These are phyloP conservation scores for Drosophila parabipectinata DNA, from an alignment of 1,140 invertebrate species.

Conservation along the genomic window DNA sequence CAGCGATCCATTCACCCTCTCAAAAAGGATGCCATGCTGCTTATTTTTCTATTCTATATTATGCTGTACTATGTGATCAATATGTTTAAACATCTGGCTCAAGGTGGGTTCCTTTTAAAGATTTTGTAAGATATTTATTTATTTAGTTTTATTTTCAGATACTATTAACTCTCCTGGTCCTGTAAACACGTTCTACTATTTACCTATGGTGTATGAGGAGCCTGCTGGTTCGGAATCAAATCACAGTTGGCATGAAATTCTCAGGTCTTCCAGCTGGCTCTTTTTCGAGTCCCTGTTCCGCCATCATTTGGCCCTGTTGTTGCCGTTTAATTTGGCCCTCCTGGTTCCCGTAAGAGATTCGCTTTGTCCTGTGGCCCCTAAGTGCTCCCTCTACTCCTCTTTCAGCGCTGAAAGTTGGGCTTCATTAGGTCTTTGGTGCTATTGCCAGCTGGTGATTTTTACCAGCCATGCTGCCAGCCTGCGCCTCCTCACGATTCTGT, in stretches of 20 bases:
- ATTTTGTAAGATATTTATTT: too few species aligned
- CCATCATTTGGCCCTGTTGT: slow-evolving; percentile 58
- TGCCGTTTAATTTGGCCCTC: slow-evolving; percentile 53
- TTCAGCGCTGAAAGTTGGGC: slow-evolving; percentile 51
- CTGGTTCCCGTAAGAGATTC: slow-evolving; percentile 48
- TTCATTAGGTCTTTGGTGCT: slow-evolving; percentile 54
- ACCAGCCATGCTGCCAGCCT: too few species aligned
- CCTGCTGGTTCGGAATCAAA: neutral
- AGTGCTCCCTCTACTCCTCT: neutral
- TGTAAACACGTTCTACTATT: slow-evolving; percentile 58
- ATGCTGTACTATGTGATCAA: slow-evolving; percentile 57
- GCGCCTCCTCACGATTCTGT: slow-evolving; percentile 38
- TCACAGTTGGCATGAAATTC: slow-evolving; percentile 33
- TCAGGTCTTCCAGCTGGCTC: slow-evolving; percentile 39
- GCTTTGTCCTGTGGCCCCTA: neutral
- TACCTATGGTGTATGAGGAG: slow-evolving; percentile 51
- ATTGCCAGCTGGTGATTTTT: slow-evolving; percentile 21
- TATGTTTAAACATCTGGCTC: slow-evolving; percentile 59
- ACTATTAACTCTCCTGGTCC: slow-evolving; percentile 42
- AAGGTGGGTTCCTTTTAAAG: slow-evolving; percentile 25
- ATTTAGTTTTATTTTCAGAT: slow-evolving; percentile 4
- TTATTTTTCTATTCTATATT: slow-evolving; percentile 54
- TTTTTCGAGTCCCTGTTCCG: slow-evolving; percentile 57
- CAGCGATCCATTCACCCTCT: slow-evolving; percentile 45
- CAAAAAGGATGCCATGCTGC: slow-evolving; percentile 45